These are phyloP conservation scores for Parthenolecanium corni DNA, from an alignment of 2,888 invertebrate genomes.

Conservation along the genomic window DNA sequence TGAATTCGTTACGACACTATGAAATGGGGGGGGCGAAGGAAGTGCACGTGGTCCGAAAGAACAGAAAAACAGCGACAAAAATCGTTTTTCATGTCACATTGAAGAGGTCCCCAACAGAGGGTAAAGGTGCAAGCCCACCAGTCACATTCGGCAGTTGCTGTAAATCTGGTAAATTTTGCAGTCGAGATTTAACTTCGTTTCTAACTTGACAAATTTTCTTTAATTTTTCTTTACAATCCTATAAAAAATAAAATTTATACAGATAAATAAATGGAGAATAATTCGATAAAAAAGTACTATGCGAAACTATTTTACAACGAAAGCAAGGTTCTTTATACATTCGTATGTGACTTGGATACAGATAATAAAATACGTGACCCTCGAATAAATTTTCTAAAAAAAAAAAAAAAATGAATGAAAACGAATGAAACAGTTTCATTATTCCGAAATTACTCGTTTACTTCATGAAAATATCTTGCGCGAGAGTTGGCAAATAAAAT, in stretches of 20 bases:
- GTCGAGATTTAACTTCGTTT: slow-evolving; percentile 81
- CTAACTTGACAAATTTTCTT: slow-evolving; percentile 75
- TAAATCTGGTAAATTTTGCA: slow-evolving; percentile 85
- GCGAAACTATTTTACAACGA: slow-evolving; percentile 1
- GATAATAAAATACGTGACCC: too few species aligned
- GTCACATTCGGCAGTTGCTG: slow-evolving; percentile 85
- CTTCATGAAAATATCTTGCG: too few species aligned
- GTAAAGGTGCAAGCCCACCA: slow-evolving; percentile 81
- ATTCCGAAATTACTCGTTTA: too few species aligned
- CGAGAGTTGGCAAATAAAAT: too few species aligned
- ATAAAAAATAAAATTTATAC: slow-evolving; percentile 34
- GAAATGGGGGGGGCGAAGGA: neutral
- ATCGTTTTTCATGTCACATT: slow-evolving; percentile 43
- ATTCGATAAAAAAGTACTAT: too few species aligned
- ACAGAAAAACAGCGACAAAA: neutral
- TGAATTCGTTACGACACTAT: neutral
- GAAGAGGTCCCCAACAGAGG: slow-evolving; percentile 91
- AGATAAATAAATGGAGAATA: too few species aligned
- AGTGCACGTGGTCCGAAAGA: neutral
- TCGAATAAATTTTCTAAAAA: too few species aligned
- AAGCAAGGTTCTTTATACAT: too few species aligned
- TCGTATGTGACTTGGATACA: too few species aligned
- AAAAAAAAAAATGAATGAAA: too few species aligned
- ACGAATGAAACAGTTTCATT: too few species aligned
- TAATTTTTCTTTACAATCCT: slow-evolving; percentile 87